A percentile compares a stretch with the other conserved stretches of the same genome.
phyloP scores from a whole-genome alignment of 2,113 vertebrate species.

The Falco punctatus region DNA sequence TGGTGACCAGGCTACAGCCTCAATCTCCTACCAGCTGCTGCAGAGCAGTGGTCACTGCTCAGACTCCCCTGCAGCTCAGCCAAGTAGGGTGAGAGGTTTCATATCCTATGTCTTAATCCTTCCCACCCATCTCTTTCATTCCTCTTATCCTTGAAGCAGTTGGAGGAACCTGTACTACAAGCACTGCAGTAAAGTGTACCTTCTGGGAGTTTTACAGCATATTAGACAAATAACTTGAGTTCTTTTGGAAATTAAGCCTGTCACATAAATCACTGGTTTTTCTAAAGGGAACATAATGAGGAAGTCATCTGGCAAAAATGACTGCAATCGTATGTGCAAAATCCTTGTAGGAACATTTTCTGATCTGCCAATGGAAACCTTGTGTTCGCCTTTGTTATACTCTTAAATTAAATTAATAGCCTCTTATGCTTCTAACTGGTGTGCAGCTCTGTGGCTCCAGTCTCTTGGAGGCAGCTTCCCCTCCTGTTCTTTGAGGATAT shows the following conservation, averaged over 20 bases:
- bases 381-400: not conserved
- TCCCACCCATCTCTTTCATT: not conserved
- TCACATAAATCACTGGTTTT: not conserved
- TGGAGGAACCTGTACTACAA: not conserved
- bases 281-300: not conserved
- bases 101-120: not conserved
- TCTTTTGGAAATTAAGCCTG: not conserved
- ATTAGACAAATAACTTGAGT: not conserved
- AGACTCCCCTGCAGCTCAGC: not conserved
- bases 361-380: not conserved
- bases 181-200: not conserved
- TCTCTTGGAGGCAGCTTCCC: not conserved
- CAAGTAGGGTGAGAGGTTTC: not conserved
- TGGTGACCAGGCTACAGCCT: not conserved
- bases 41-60: not conserved
- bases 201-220: not conserved
- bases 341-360: not conserved
- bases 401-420: not conserved
- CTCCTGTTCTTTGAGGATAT: not conserved
- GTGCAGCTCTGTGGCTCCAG: not conserved
- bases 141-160: not conserved
- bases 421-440: not conserved
- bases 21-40: not conserved
- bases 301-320: constrained; percentile 24
- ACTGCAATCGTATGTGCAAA: not conserved